These are phyloP conservation scores for Caenorhabditis sp. DNA, from an alignment of 2,888 invertebrate species.

Conservation along the genomic window DNA sequence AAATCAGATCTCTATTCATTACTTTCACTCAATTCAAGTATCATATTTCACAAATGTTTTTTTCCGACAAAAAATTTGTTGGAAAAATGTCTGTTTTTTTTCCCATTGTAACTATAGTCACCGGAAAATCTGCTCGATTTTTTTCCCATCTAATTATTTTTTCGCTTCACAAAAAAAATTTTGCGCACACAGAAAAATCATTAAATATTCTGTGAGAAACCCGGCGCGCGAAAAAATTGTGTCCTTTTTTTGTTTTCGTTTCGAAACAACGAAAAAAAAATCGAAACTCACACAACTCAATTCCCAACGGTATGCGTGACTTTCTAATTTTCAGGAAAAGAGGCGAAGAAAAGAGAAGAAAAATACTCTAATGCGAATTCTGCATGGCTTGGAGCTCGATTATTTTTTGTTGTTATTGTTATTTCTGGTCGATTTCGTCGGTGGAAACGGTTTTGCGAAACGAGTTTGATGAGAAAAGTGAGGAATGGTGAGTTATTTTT, in stretches of 20 bases:
- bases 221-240: not conserved
- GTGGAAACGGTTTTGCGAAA: not conserved
- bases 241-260: not conserved
- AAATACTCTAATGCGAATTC: not conserved
- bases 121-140: no score
- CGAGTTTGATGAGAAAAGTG: not conserved
- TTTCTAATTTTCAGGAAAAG: no score
- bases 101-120: not conserved
- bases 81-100: no score
- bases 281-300: not conserved
- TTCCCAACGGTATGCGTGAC: no score
- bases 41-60: not conserved
- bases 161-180: not conserved
- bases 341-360: not conserved
- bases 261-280: not conserved
- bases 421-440: not conserved
- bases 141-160: not conserved
- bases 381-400: no score
- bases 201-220: not conserved
- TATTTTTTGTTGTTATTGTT: not conserved
- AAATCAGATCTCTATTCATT: not conserved
- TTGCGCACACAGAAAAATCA: not conserved
- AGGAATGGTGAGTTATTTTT: not conserved
- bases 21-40: not conserved
- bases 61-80: not conserved